Evolutionary conservation across 2,888 invertebrate genomes (phyloP).

Genomic region (Arge pagana): DNA sequence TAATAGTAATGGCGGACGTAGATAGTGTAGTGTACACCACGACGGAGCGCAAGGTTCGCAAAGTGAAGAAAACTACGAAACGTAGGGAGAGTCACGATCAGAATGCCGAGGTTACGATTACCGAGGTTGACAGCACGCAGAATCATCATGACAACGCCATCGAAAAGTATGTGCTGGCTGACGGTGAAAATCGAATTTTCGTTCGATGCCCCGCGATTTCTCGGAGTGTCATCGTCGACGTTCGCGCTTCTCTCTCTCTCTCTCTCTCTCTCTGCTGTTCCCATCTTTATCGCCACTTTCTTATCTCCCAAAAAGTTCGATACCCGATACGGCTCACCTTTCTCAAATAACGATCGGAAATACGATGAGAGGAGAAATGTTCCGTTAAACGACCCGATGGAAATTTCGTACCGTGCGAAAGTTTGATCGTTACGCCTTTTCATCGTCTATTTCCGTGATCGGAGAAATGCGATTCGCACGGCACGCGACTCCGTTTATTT

Average conservation of each 20-base stretch:
- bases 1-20: slow-evolving; percentile 83
- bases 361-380: not conserved
- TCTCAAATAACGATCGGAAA: no score
- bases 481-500: slow-evolving; percentile 10
- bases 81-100: slow-evolving; percentile 78
- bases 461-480: not conserved
- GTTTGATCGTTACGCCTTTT: not conserved
- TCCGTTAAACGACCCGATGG: not conserved
- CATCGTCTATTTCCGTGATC: slow-evolving; percentile 3
- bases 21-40: slow-evolving; percentile 86
- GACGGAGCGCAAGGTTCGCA: slow-evolving; percentile 84
- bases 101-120: slow-evolving; percentile 77
- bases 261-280: not conserved
- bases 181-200: slow-evolving; percentile 35
- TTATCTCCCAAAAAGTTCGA: no score
- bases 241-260: not conserved
- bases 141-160: slow-evolving; percentile 69
- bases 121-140: slow-evolving; percentile 75
- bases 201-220: slow-evolving; percentile 7
- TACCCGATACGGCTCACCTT: no score
- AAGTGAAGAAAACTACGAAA: slow-evolving; percentile 87
- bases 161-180: slow-evolving; percentile 84
- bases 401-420: not conserved
- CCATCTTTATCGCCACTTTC: not conserved
- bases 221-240: slow-evolving; percentile 12